Base-by-base conservation (phyloP, 2,797 vertebrate species). In the Ataeniobius toweri region DNA sequence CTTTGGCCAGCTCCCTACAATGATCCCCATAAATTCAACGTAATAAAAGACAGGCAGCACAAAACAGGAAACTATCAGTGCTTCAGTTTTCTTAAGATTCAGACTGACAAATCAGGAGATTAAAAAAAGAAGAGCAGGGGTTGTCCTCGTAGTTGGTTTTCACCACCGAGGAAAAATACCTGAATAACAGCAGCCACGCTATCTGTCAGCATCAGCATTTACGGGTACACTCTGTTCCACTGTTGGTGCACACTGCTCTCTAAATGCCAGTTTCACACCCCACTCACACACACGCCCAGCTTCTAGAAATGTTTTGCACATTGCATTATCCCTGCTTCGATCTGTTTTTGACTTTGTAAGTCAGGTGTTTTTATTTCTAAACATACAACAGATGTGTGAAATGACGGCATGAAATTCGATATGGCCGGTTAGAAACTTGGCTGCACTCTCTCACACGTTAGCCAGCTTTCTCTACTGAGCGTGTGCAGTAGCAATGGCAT, bases 401-500 rank as follows among this genome's bases (percentile, higher is more conserved):
- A 71, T 82, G 80, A 83, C 73, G 73, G 80, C 79, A 73, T 74
- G 75, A 83, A 77, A 76, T 41, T 46, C 44, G 41, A 74, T 72
- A 56, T 51, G 14, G 22, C 36, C 39, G 31, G 72, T 61, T 22
- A 48, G 41, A 70, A 80, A 81, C 73, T 51, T 41, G 26, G 83
- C 46, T 6, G 71, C 75, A 14, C 68, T 51, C 26, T 16, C 51
- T 67, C 41, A 39, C 69, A 51, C 24, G 16, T 39, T 80, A 69
- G 75, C 80, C 80, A 83, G 65, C 76, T 80, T 75, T 78, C 63
- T 86, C 20, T 31, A 39, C 56, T 10, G 55, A 86, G 81, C 65
- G 70, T 79, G 84, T 76, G 79, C 89, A 80, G 80, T 39, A 20
- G 77, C 72, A 84, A 88, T 91, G 90, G 88, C 92, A 93, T 90